Base-by-base conservation (phyloP, 2,888 invertebrate genomes). In the Diarsia rubi region DNA sequence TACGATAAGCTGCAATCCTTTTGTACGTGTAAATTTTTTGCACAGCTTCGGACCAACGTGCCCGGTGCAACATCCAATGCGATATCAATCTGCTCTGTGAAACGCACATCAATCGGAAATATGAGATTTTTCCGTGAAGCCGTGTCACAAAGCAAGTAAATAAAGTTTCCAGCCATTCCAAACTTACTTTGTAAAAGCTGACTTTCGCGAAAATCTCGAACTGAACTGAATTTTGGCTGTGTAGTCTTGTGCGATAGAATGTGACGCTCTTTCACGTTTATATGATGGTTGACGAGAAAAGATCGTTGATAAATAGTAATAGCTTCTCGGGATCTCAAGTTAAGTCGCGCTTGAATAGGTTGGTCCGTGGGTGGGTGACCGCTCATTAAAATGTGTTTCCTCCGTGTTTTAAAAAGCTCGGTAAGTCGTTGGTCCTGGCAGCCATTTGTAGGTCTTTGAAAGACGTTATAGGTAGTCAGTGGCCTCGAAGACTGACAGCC, bases 131-230 rank as follows among this genome's bases (percentile, higher is more conserved):
- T 59, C 31, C 63, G 42, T 71, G 78, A 67, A 71, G 16, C 45
- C 59, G 19, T 52, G 78, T 64, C 79, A 82, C 83, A 78, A 78
- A 78, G 78, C 83, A 78, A 82, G 59, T 71, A 78, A 82, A 80
- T 47, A 78, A 82, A 82, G 71, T 78, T 70, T 42, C 54, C 49
- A 66, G 21, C 66, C 57, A 64, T 67, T 82, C 54, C 62, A 82
- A 79, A 79, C 82, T 77, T 79, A 77, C 70, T 82, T 78, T 80
- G 70, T 67, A 66, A 64, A 44, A 27, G 24, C 60, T 44, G 45
- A 59, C 52, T 79, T 75, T 81, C 31, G 24, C 8, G 9, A 31
- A 75, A 68, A 68, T 52, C 14, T 52, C 44, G 19, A 66, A 70
- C 16, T 31, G 42, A 54, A 66, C 44, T 6, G 63, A 63, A 66